A percentile compares a stretch with the other conserved stretches of the same genome.
phyloP scores from a whole-genome alignment of 1,140 invertebrate species.

The Diachasmimorpha longicaudata region DNA sequence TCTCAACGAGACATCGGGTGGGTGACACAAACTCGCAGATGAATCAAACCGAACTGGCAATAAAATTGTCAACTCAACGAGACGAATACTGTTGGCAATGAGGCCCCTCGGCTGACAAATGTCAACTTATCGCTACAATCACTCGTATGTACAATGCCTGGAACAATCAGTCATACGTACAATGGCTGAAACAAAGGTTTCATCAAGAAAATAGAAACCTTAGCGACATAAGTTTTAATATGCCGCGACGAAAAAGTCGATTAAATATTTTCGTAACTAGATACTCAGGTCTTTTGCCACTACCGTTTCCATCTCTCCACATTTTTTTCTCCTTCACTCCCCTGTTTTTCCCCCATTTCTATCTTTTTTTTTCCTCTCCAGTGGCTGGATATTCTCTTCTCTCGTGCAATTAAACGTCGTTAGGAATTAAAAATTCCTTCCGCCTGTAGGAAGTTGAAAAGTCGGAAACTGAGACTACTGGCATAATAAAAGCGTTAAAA shows the following conservation, averaged over 20 bases:
- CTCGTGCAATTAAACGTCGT: slow-evolving; percentile 37
- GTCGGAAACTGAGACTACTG: slow-evolving; percentile 21
- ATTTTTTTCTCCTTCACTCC: background rate
- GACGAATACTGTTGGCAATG: background rate
- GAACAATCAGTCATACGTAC: too few species aligned
- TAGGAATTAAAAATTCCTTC: slow-evolving; percentile 41
- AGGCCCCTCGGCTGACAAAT: background rate
- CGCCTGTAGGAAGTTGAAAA: slow-evolving; percentile 26
- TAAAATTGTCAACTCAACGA: slow-evolving; percentile 2
- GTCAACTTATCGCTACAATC: background rate
- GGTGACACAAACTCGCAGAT: background rate
- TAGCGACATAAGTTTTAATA: slow-evolving; percentile 28
- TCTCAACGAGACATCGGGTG: too few species aligned
- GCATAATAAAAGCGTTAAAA: slow-evolving; percentile 36
- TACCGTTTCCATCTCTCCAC: background rate
- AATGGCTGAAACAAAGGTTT: too few species aligned
- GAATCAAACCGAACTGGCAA: slow-evolving; percentile 9
- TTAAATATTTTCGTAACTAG: slow-evolving; percentile 30
- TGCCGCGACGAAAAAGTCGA: slow-evolving; percentile 16
- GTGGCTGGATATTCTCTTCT: slow-evolving; percentile 20
- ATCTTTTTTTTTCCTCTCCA: background rate
- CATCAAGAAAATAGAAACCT: too few species aligned
- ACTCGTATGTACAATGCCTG: background rate
- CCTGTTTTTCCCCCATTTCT: background rate
- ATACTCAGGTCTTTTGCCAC: slow-evolving; percentile 3